These are phyloP conservation scores for Montipora capitata DNA, from an alignment of 92 coral and sea anemone species.

Conservation along the genomic window DNA sequence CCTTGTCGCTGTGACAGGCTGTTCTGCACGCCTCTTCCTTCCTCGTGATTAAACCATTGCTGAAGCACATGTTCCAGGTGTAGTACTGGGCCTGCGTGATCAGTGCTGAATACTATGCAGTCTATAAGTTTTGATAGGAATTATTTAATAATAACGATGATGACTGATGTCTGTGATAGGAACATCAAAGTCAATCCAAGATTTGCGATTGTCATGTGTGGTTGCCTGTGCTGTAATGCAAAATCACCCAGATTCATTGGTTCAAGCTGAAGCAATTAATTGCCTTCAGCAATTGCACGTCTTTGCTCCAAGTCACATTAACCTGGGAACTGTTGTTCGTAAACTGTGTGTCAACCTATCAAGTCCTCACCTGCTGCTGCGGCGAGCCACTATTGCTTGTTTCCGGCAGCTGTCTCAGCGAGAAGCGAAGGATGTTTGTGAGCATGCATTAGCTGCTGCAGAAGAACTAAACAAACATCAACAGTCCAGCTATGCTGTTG, in stretches of 20 bases:
- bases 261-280: constrained; percentile 99
- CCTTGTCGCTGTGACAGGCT: too few relatives aligned
- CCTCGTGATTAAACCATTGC: too few relatives aligned
- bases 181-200: constrained; percentile 87
- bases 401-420: constrained; percentile 98
- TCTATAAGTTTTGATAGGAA: too few relatives aligned
- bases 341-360: constrained; percentile 97
- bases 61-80: too few relatives aligned
- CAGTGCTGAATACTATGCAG: too few relatives aligned
- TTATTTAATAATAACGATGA: neutral
- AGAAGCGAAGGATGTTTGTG: constrained; percentile 99
- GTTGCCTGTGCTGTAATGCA: constrained; percentile 99
- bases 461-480: constrained; percentile 82
- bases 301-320: constrained; percentile 98
- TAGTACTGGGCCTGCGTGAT: too few relatives aligned
- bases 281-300: constrained; percentile 99
- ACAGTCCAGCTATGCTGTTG: constrained; percentile 90
- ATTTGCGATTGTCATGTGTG: constrained; percentile 91
- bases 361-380: constrained; percentile 95
- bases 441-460: constrained; percentile 94
- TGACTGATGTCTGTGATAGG: constrained; percentile 51
- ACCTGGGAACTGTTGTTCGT: constrained; percentile 92
- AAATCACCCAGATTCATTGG: constrained; percentile 97
- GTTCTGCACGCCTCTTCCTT: too few relatives aligned
- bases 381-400: constrained; percentile 99